Percentiles rank a stretch among this genome's conserved stretches.
These are phyloP conservation scores for Pelmatolapia mariae DNA, from an alignment of 2,113 vertebrate species.

Conservation along the genomic window DNA sequence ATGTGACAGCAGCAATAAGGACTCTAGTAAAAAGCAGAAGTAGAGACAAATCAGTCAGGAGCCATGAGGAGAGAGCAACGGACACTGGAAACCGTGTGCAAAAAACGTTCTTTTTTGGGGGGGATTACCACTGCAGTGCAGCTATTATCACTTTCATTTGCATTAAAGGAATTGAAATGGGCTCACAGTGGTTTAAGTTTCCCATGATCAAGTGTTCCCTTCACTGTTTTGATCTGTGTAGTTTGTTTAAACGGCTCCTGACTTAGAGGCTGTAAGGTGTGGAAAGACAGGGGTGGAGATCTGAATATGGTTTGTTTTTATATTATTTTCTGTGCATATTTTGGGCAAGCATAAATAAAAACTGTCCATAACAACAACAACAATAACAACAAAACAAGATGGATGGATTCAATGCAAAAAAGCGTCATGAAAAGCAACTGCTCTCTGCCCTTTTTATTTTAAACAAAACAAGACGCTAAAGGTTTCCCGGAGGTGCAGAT, in stretches of 20 bases:
- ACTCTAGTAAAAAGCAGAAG: background rate
- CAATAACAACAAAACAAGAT: background rate
- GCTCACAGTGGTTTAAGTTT: background rate
- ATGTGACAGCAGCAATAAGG: background rate
- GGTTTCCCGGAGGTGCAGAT: background rate
- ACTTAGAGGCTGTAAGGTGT: background rate
- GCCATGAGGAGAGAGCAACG: background rate
- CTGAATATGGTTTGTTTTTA: background rate
- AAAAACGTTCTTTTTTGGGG: rapidly evolving
- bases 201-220: background rate
- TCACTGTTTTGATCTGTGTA: background rate
- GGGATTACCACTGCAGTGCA: background rate
- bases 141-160: background rate
- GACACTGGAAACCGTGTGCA: rapidly evolving
- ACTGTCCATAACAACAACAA: background rate
- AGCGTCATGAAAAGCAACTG: background rate
- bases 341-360: background rate
- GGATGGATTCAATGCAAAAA: background rate
- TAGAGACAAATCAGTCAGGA: background rate
- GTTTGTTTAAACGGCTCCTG: background rate
- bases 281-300: background rate
- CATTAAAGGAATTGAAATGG: background rate
- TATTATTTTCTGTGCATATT: background rate
- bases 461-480: background rate
- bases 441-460: background rate